These are phyloP conservation scores for Pitta sordida DNA, from an alignment of 2,113 vertebrate genomes.

Conservation along the genomic window DNA sequence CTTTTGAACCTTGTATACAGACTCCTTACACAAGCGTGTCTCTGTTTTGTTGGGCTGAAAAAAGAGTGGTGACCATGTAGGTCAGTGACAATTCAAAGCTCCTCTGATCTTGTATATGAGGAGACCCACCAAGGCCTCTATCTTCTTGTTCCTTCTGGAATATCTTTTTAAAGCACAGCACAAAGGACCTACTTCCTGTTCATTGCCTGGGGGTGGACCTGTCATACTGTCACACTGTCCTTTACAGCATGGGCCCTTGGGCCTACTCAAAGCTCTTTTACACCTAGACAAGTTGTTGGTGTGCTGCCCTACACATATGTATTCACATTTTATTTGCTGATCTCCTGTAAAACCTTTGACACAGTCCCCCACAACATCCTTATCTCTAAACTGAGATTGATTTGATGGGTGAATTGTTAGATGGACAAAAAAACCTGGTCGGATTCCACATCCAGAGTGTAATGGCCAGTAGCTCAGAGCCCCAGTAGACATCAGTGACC, in stretches of 20 bases:
- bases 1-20: not conserved
- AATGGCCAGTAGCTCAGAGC: not conserved
- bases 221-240: not conserved
- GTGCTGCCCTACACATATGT: not conserved
- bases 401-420: not conserved
- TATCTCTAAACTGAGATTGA: not conserved
- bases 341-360: not conserved
- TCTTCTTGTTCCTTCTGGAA: not conserved
- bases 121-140: not conserved
- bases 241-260: accelerated
- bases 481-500: not conserved
- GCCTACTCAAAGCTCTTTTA: not conserved
- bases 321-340: not conserved
- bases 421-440: not conserved
- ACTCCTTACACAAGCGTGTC: not conserved
- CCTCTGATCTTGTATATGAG: not conserved
- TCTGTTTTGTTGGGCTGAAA: not conserved
- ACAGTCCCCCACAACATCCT: accelerated
- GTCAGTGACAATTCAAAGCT: not conserved
- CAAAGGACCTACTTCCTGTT: not conserved
- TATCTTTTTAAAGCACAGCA: not conserved
- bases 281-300: not conserved
- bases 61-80: accelerated
- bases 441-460: not conserved
- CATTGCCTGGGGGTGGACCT: not conserved